These are phyloP conservation scores for Zaprionus tsacasi DNA, from an alignment of 1,140 invertebrate species.

Conservation along the genomic window DNA sequence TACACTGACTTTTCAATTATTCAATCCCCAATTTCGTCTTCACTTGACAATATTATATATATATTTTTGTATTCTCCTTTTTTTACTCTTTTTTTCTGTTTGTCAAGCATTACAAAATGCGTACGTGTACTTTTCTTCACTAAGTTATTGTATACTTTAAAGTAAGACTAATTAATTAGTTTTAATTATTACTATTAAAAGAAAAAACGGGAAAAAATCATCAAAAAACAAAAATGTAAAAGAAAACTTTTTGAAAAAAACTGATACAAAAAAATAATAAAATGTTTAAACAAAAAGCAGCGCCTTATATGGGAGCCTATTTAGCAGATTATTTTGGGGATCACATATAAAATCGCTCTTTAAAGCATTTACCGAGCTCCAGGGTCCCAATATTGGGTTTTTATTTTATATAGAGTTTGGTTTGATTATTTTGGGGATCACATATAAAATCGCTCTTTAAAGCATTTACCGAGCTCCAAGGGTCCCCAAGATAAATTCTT, in stretches of 20 bases:
- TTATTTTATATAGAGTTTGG: no score
- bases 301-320: no score
- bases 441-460: no score
- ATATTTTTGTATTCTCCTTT: slow-evolving; percentile 34
- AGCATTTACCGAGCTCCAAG: no score
- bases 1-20: slow-evolving; percentile 30
- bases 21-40: slow-evolving; percentile 26
- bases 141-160: slow-evolving; percentile 81
- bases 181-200: slow-evolving; percentile 47
- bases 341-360: no score
- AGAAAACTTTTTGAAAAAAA: slow-evolving; percentile 70
- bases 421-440: no score
- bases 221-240: slow-evolving; percentile 54
- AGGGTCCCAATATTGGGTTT: no score
- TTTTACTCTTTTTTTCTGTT: slow-evolving; percentile 55
- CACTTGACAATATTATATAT: neutral
- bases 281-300: slow-evolving; percentile 57
- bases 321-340: no score
- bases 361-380: no score
- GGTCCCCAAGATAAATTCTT: no score
- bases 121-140: slow-evolving; percentile 59
- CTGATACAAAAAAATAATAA: slow-evolving; percentile 77
- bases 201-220: slow-evolving; percentile 53
- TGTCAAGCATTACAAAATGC: slow-evolving; percentile 56
- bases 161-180: slow-evolving; percentile 82